These are phyloP conservation scores for Lomographa bimaculata DNA, from an alignment of 2,888 invertebrate genomes.

Conservation along the genomic window DNA sequence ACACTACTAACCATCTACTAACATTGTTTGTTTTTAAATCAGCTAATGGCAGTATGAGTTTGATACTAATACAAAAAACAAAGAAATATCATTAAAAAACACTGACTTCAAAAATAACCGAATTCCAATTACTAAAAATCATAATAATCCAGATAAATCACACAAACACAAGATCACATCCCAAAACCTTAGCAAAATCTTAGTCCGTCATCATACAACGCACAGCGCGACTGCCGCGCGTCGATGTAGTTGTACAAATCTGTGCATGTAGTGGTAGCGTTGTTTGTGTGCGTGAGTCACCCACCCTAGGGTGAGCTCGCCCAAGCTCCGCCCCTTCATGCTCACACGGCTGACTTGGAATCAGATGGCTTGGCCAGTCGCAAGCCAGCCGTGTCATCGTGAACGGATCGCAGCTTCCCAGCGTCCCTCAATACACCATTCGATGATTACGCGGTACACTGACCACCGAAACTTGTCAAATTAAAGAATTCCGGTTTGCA, in stretches of 20 bases:
- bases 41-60: too few relatives aligned
- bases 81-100: not conserved
- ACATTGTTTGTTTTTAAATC: too few relatives aligned
- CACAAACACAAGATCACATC: conserved; percentile 3
- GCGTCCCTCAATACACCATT: conserved; percentile 68
- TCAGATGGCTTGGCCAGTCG: conserved; percentile 83
- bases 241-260: conserved; percentile 21
- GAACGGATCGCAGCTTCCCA: conserved; percentile 78
- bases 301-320: conserved; percentile 66
- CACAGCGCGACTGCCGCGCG: conserved; percentile 26
- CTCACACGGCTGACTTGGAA: conserved; percentile 83
- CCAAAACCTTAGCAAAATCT: conserved; percentile 29
- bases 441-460: conserved; percentile 80
- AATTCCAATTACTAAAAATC: not conserved
- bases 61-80: too few relatives aligned
- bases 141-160: conserved; percentile 24
- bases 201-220: conserved; percentile 33
- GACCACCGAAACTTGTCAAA: conserved; percentile 75
- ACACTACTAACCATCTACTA: too few relatives aligned
- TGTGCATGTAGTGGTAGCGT: conserved; percentile 38
- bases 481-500: conserved; percentile 67
- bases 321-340: conserved; percentile 74
- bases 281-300: conserved; percentile 66
- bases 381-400: conserved; percentile 80
- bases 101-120: not conserved